Base-by-base conservation (phyloP, 2,888 invertebrate genomes). In the Ariolimax columbianus region DNA sequence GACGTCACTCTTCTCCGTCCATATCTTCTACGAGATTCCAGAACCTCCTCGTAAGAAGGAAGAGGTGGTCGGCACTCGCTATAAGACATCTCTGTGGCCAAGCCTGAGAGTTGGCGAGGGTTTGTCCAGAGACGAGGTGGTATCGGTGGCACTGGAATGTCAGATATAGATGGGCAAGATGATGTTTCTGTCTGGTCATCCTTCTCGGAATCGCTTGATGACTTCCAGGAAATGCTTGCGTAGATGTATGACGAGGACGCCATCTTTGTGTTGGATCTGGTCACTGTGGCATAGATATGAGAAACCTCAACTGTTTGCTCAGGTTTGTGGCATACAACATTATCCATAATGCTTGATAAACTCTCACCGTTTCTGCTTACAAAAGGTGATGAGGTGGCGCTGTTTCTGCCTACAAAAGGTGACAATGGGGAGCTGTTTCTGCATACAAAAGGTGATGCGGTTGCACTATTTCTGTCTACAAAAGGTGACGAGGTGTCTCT, bases 11-110 rank as follows among this genome's bases (percentile, higher is more conserved):
- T 23, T 40, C 17, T 38, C 38, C 68, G 63, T 19, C 70, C 55
- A 40, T 51, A 51, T 51, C 59, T 47, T n/a, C 33, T 72, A 7
- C 84, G 66, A 14, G 84, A 77, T 77, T 84, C 72, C 7, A 82
- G 68, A n/a, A 84, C 47, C 40, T 84, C 72, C 14, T 84, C 84
- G 70, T 84, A 84, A 17, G 84, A 75, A n/a, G 84, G 84, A 33
- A 84, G 66, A 1, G 80, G 84, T 26, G 80, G 80, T 11, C 77
- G 75, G n/a, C 26, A 7, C 2, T 38, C 38, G 14, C 23, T 23
- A 30, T 72, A 7, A 17, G 82, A 36, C n/a, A 59, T 7, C 17
- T 55, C 59, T 0, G 3, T 23, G 4, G 17, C 23, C 11, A 36
- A 14, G 19, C 26, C 6, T 4, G n/a, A 3, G 19, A 30, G 1